Evolutionary conservation across 2,888 invertebrate species (phyloP), one percentile per base, ranked within the genome.

Genomic region (Itoplectis maculator): DNA sequence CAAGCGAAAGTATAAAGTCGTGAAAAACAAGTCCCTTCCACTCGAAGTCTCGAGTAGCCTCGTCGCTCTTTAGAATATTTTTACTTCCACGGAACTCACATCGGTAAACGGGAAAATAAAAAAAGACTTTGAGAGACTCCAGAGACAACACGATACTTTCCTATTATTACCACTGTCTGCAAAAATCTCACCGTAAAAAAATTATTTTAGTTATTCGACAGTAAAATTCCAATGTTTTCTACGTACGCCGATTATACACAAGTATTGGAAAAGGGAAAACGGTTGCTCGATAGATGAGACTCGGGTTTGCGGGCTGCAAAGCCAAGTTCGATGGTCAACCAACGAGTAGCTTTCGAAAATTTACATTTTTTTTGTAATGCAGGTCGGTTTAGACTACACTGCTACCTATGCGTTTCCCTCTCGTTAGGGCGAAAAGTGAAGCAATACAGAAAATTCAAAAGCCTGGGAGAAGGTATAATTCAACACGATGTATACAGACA

Each of bases 91-190:
- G 7, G 42, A 20, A 23, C 42, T 56, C 45, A 13, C 5, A 56
- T 45, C 45, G 45, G 15, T 45, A 15, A 70, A 23, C 56, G 23
- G 8, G 20, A 20, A 54, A 54, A 54, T 29, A 56, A 56, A 23
- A 9, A 8, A 11, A 8, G 11, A 23, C 54, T 1, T 29, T 15
- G 18, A 7, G 8, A 20, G 8, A 7, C 20, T 13, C 29, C 23
- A 9, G 13, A 54, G 29, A 13, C 13, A 9, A 20, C 23, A 11
- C 20, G 9, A 54, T 54, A 23, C 8, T 54, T 23, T 23, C 29
- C 5, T 29, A 29, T 29, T 29, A 29, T 15, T n/a, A 4, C 15
- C 47, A 49, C 47, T 15, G 47, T n/a, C 47, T 18, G 15, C 2
- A 45, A 45, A 13, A 45, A 13, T 45, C 13, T 45, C n/a, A 13